Evolutionary conservation across 2,888 invertebrate species (phyloP), one percentile per base, ranked within the genome.

Genomic region (Tricholauxania praeusta): DNA sequence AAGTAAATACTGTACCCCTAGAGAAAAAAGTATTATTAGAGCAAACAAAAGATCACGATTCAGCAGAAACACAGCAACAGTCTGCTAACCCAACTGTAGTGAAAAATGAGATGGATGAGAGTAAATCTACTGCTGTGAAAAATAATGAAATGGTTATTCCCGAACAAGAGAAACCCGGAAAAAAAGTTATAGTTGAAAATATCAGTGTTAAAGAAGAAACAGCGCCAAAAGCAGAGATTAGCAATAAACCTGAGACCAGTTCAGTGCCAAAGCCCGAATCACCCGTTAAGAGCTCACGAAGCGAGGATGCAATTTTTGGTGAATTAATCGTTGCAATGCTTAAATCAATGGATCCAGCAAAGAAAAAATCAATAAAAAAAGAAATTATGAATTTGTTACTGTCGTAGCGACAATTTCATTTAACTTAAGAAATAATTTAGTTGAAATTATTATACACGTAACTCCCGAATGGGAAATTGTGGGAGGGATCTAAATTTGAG

Each of bases 351-450:
- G 77, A 77, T 1, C 72, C 69, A 8, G 76, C 75, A 1, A 81
- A 80, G 69, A 83, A 83, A 62, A 79, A 78, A 17, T 59, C 71
- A 15, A 77, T 79, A 3, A 83, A 84, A 74, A 80, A 81, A 63
- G 80, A 83, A 76, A 84, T 84, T 17, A 83, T 84, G 82, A 81
- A 82, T 75, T 74, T 84, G 6, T 72, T 84, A 19, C 77, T 84
- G 12, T 70, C 70, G 12, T 70, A 63, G 47, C 3, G 22, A 32
- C 12, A 39, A 10, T 39, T 39, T 39, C 39, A 39, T 10, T 39
- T 10, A 39, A 48, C 64, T 19, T 52, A 1, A 39, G 28, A 28
- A 28, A 28, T 28, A 28, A 28, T 28, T 28, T 28, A 28, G 4
- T 28, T 28, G 2, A 3, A 28, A 4, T 28, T 28, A 28, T 28